phyloP scores from a whole-genome alignment of 37 sponge, comb jelly and placozoan species.

The Halisarca cf. caerulea region DNA sequence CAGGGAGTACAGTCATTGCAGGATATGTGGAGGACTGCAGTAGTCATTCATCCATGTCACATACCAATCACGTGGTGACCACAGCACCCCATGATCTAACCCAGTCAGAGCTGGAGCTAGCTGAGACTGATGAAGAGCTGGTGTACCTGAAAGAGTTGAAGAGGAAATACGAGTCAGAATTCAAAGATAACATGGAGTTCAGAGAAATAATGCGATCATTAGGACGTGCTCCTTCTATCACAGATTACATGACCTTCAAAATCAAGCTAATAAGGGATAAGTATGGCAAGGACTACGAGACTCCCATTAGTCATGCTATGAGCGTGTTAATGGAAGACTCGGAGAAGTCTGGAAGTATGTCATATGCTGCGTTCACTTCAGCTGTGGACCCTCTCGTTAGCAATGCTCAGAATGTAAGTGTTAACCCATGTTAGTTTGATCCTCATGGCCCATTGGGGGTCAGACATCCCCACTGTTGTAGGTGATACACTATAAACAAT shows the following conservation, averaged over 20 bases:
- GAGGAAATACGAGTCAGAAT: neutral
- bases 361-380: neutral
- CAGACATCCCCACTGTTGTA: no score
- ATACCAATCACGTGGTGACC: no score
- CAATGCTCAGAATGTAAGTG: neutral
- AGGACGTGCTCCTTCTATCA: neutral
- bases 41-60: no score
- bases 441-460: no score
- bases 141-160: neutral
- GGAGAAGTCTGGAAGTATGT: neutral
- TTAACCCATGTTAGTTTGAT: no score
- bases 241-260: neutral
- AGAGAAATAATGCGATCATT: neutral
- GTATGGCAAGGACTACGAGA: neutral
- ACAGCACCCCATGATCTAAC: no score
- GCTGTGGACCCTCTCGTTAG: neutral
- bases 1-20: no score
- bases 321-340: neutral
- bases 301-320: no score
- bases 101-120: neutral
- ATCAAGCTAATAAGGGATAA: neutral
- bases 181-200: neutral
- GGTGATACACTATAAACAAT: no score
- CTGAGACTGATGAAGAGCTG: neutral
- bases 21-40: no score